phyloP scores from a whole-genome alignment of 2,797 vertebrate genomes.

The Smutsia gigantea region DNA sequence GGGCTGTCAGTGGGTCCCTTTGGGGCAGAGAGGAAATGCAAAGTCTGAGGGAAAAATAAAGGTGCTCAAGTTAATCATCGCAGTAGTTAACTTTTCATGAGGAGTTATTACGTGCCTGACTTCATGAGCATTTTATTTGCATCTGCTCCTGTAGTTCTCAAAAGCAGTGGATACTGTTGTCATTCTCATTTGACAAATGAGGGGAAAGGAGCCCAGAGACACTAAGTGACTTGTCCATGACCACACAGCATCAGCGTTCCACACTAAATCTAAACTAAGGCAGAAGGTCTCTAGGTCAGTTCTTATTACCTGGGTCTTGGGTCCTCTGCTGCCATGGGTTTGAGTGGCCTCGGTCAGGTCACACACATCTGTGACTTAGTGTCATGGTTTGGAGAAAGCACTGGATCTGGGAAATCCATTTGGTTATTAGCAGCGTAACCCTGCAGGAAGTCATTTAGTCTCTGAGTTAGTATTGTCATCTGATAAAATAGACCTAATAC shows the following conservation, averaged over 20 bases:
- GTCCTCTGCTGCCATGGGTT: neutral
- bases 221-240: neutral
- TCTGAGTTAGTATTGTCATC: neutral
- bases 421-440: neutral
- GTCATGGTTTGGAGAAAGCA: neutral
- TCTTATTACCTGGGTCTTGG: neutral
- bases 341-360: neutral
- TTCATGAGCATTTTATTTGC: neutral
- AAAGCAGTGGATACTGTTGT: neutral
- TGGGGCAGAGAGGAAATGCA: neutral
- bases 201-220: neutral
- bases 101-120: neutral
- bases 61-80: neutral
- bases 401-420: neutral
- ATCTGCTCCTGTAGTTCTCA: neutral
- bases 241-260: neutral
- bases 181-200: neutral
- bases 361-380: rapidly evolving
- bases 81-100: neutral
- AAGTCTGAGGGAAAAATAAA: neutral
- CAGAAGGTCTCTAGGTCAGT: neutral
- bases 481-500: neutral
- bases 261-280: neutral
- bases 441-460: neutral
- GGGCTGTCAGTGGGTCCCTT: neutral